These are phyloP conservation scores for Caranx ignobilis DNA, from an alignment of 2,113 vertebrate species.

Conservation along the genomic window DNA sequence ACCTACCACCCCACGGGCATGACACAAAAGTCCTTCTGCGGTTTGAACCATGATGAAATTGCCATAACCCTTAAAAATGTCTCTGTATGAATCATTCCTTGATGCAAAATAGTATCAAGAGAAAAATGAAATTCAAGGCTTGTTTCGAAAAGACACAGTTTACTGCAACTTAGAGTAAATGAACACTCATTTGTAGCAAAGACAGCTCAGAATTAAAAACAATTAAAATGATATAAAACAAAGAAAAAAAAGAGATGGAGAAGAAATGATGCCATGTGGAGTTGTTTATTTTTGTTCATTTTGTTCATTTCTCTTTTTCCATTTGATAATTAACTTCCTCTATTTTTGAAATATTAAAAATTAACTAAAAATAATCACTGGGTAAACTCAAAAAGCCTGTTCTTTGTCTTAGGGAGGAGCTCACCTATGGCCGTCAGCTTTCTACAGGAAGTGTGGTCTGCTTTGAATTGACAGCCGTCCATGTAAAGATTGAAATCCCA, in stretches of 20 bases:
- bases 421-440: not conserved
- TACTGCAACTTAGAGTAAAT: not conserved
- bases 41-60: conserved; percentile 28
- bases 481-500: not conserved
- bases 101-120: not conserved
- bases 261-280: no score
- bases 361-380: not conserved
- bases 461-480: no score
- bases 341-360: not conserved
- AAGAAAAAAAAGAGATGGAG: not conserved
- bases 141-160: not conserved
- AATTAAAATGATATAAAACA: not conserved
- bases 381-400: no score
- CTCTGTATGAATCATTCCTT: conserved; percentile 26
- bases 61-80: not conserved
- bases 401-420: not conserved
- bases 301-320: not conserved
- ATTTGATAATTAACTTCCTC: not conserved
- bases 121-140: not conserved
- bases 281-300: no score
- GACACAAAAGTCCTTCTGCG: conserved; percentile 30
- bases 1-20: conserved; percentile 16
- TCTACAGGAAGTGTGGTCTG: not conserved
- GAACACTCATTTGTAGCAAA: not conserved
- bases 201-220: not conserved